A percentile compares a stretch with the other conserved stretches of the same genome.
phyloP scores from a whole-genome alignment of 2,888 invertebrate genomes.

The Pammene aurita region DNA sequence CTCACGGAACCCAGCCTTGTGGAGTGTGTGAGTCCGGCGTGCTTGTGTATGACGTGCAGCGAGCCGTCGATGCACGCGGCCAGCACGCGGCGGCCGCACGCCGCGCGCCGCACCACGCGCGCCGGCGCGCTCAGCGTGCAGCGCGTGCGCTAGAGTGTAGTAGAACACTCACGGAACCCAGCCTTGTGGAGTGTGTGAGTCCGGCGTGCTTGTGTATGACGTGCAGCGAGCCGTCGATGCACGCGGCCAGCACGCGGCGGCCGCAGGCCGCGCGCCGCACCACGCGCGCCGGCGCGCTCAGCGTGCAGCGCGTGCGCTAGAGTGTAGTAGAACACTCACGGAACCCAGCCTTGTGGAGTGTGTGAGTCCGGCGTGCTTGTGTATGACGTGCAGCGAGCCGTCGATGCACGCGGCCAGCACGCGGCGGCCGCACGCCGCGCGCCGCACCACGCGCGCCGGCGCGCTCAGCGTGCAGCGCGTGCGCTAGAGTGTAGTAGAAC shows the following conservation, averaged over 20 bases:
- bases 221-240: conserved; percentile 92
- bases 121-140: conserved; percentile 80
- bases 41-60: conserved; percentile 90
- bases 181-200: conserved; percentile 85
- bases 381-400: conserved; percentile 91
- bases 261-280: conserved; percentile 79
- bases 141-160: conserved; percentile 45
- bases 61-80: conserved; percentile 94
- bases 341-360: conserved; percentile 79
- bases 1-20: conserved; percentile 70
- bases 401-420: conserved; percentile 93
- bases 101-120: conserved; percentile 61
- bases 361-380: conserved; percentile 88
- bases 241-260: conserved; percentile 90
- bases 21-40: conserved; percentile 86
- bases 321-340: too few species aligned
- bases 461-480: conserved; percentile 77
- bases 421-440: conserved; percentile 85
- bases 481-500: background rate
- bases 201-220: conserved; percentile 90
- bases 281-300: conserved; percentile 78
- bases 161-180: conserved; percentile 41
- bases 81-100: conserved; percentile 87
- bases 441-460: conserved; percentile 61
- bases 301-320: conserved; percentile 56